phyloP scores from a whole-genome alignment of 2,888 invertebrate species.

The Pterobdella sp. region DNA sequence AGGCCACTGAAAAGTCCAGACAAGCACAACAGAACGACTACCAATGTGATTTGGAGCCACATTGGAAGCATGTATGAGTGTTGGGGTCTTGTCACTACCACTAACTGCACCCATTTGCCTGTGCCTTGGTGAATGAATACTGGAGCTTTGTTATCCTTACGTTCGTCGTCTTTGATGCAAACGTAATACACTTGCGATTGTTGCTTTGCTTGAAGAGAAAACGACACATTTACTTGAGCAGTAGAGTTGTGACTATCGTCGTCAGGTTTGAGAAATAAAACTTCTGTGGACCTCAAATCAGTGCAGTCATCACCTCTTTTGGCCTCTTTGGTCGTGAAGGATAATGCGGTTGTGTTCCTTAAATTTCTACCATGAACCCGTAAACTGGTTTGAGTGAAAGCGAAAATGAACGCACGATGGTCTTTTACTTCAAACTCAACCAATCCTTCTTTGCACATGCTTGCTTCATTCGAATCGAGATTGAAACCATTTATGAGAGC shows the following conservation, averaged over 20 bases:
- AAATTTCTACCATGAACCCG: conserved; percentile 21
- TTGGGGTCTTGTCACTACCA: not conserved
- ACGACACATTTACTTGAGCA: not conserved
- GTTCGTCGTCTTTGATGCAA: conserved; percentile 6
- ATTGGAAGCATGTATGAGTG: conserved; percentile 44
- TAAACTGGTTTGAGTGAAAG: not conserved
- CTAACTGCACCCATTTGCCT: conserved; percentile 28
- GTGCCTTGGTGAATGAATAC: conserved; percentile 29
- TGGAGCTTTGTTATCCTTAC: not conserved
- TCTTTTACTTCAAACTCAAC: conserved; percentile 6
- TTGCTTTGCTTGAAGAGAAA: not conserved
- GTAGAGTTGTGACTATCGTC: not conserved
- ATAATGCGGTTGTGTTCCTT: not conserved
- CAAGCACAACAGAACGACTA: conserved; percentile 64
- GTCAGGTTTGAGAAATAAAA: not conserved
- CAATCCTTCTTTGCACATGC: conserved; percentile 14
- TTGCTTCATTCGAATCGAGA: conserved; percentile 9
- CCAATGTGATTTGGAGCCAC: conserved; percentile 45
- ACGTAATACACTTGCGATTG: conserved; percentile 14
- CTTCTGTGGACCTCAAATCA: conserved; percentile 26
- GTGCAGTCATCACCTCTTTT: conserved; percentile 12
- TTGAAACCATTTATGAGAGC: conserved; percentile 20
- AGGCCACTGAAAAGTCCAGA: conserved; percentile 93
- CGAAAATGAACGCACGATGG: conserved; percentile 9
- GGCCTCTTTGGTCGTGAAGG: conserved; percentile 19